Evolutionary conservation across 2,797 vertebrate species (phyloP), one percentile per base, ranked within the genome.

Genomic region (Podarcis siculus): DNA sequence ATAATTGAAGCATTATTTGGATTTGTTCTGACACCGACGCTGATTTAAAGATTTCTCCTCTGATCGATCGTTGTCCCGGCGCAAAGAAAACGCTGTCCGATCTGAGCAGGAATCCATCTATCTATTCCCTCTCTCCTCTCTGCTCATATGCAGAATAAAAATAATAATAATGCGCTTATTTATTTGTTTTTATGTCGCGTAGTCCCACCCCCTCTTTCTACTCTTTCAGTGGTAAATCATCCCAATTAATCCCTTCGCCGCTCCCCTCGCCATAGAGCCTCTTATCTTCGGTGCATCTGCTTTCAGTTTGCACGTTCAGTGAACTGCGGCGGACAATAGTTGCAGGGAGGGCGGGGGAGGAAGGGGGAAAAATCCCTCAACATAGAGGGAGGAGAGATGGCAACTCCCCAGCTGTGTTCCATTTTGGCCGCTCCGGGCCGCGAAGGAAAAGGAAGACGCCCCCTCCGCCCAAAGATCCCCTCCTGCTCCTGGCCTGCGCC

Each of bases 1-100:
- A 97, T 97, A 97, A 97, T 96, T 97, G 96, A 97, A 96, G 95
- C 97, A 96, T 97, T 97, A 97, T 97, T 97, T 96, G 97, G 95
- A 98, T 97, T 96, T 96, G 95, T 95, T 96, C 95, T 97, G 97
- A 97, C 97, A 95, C 92, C 94, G 94, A 95, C 94, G 95, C 94
- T 97, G 97, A 98, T 98, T 97, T 97, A 97, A 97, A 95, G 96
- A 96, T 97, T 94, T 92, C 90, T 95, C 83, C 91, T 5, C 90
- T 35, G 94, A 97, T 96, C 96, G 97, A 97, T 97, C 97, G 96
- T 93, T 95, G 91, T 93, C 93, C 95, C 90, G 93, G 96, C 96
- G 96, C 92, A 97, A 95, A 93, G 93, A 97, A 35, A 97, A 96
- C 96, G 93, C 96, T 95, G 10, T 86, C 96, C 94, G 96, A 92